Evolutionary conservation across 2,888 invertebrate genomes (phyloP), one percentile per base, ranked within the genome.

Genomic region (Napeogenes sylphis): DNA sequence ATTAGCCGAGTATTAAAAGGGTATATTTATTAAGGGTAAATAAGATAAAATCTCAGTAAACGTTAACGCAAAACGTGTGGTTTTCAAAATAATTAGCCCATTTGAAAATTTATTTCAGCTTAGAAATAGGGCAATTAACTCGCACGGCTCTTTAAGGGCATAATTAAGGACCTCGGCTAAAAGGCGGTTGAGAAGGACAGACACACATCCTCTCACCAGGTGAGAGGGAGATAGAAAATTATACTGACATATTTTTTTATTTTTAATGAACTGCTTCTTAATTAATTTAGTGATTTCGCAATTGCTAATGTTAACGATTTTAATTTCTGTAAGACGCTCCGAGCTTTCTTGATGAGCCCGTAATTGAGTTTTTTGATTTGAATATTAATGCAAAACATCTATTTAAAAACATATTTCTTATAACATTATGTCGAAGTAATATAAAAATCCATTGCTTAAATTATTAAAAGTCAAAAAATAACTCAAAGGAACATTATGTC

Each of bases 101-200:
- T 69, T 72, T 66, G 64, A 70, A 70, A 70, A 71, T 71, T 71
- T 72, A 72, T 72, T 69, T 71, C 66, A 70, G 67, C 65, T 71
- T 67, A 71, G 69, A 73, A 73, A 71, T 68, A 65, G 69, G 71
- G 69, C 68, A 73, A 73, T 73, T 71, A 73, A 68, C 66, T 71
- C 64, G 58, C 61, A 65, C 64, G 68, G 65, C 30, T 68, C 72
- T 71, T 71, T 71, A 70, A 71, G 68, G 69, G 70, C 68, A 70
- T 71, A 72, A 72, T 70, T 71, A 72, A 71, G 70, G 71, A 61
- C 63, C 66, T 68, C 63, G 65, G 62, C 51, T 67, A 61, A 70
- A 70, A 69, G 71, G 70, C 62, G 73, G 30, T 61, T 6, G 68
- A 69, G 58, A 8, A 69, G 45, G 70, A 68, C 62, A 53, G 46